A percentile compares a stretch with the other conserved stretches of the same genome.
Evolutionary conservation across 2,113 vertebrate species (phyloP).

Genomic region (Dicerorhinus sumatrensis): DNA sequence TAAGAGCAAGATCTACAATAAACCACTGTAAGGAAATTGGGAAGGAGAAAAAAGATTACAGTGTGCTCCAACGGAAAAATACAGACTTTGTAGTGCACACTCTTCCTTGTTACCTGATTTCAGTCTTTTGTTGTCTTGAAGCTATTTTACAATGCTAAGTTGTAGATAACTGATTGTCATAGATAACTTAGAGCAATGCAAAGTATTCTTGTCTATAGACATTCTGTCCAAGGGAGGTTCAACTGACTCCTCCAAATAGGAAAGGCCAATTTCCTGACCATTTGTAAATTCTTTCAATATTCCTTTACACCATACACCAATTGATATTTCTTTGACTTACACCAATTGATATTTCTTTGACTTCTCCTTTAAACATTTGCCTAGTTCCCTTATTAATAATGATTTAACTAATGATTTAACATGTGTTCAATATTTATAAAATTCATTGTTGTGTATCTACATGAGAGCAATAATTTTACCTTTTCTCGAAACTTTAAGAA

Average conservation of each 20-base stretch:
- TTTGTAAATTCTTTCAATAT: neutral
- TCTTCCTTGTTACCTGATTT: neutral
- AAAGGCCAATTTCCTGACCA: neutral
- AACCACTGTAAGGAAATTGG: neutral
- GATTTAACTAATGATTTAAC: neutral
- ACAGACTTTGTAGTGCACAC: neutral
- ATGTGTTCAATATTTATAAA: neutral
- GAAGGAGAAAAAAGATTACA: neutral
- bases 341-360: slow-evolving; percentile 12
- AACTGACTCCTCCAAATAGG: neutral
- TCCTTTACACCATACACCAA: neutral
- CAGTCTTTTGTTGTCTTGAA: neutral
- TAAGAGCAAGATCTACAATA: neutral
- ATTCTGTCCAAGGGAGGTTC: neutral
- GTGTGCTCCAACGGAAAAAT: neutral
- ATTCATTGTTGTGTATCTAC: neutral
- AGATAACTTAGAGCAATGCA: neutral
- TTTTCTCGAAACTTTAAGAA: neutral
- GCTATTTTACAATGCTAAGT: neutral
- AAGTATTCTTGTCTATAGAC: neutral
- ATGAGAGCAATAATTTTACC: neutral
- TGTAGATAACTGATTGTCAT: neutral
- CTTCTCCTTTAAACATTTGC: neutral
- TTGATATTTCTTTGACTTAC: neutral
- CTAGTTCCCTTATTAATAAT: neutral